Conservation (phyloP, 2,113 vertebrate species). For the Gila orcuttii region DNA sequence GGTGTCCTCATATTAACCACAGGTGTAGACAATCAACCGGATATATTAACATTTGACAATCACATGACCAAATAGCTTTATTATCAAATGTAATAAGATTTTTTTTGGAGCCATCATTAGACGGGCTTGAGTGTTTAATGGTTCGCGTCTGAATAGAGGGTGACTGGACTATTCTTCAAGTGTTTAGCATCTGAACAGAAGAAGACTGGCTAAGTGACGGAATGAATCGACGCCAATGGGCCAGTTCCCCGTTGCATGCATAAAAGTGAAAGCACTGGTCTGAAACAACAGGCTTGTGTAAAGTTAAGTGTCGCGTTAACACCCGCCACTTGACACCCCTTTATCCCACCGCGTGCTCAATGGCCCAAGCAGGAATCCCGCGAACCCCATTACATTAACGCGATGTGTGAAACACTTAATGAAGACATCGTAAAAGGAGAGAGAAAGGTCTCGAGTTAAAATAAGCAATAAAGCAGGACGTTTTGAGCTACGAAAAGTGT, state of each 20-base stretch:
- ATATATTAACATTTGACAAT: neutral
- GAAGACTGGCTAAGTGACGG: constrained; percentile 42
- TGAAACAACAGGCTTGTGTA: constrained; percentile 41
- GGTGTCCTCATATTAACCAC: neutral
- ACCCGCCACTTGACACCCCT: constrained; percentile 22
- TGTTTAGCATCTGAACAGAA: constrained; percentile 55
- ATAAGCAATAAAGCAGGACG: neutral
- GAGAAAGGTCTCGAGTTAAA: neutral
- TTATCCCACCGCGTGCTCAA: constrained; percentile 40
- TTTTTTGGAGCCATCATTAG: neutral
- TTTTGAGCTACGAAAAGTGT: neutral
- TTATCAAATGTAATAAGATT: too few relatives aligned
- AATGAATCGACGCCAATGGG: constrained; percentile 18
- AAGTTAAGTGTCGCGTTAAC: constrained; percentile 47
- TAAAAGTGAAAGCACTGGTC: constrained; percentile 30
- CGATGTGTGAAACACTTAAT: constrained; percentile 50
- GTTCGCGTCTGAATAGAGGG: constrained; percentile 12
- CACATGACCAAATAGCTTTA: neutral
- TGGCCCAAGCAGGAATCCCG: constrained; percentile 1
- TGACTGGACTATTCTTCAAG: constrained; percentile 36
- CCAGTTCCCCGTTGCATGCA: constrained; percentile 32
- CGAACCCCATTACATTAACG: constrained; percentile 52
- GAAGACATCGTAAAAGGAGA: constrained; percentile 38
- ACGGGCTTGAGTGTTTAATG: constrained; percentile 17
- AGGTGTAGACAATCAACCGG: neutral